Conservation (phyloP, 2,113 vertebrate species). For the Sander vitreus region DNA sequence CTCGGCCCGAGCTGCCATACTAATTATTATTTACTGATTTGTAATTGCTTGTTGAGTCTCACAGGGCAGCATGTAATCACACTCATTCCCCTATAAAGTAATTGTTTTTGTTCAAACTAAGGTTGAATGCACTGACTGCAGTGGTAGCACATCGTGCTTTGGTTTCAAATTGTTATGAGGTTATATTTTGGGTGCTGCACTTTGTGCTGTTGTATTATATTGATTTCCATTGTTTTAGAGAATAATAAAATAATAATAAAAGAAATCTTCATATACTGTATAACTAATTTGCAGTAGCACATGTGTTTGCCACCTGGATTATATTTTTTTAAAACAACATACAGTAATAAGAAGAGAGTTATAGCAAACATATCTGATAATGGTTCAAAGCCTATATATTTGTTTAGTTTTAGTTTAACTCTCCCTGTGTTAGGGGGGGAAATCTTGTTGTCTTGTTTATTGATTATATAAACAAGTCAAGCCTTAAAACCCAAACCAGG, state of each 20-base stretch:
- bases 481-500: neutral
- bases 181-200: neutral
- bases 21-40: slow-evolving; percentile 77
- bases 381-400: no score
- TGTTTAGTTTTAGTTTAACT: neutral
- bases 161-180: neutral
- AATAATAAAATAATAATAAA: no score
- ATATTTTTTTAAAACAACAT: neutral
- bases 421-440: neutral
- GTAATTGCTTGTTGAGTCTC: slow-evolving; percentile 74
- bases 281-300: neutral
- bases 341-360: neutral
- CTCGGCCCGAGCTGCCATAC: slow-evolving; percentile 33
- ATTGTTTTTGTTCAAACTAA: slow-evolving; percentile 63
- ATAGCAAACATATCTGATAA: neutral
- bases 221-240: slow-evolving; percentile 8
- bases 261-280: neutral
- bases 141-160: neutral
- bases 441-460: neutral
- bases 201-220: neutral
- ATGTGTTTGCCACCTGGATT: neutral
- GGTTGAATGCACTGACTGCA: slow-evolving; percentile 7
- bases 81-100: slow-evolving; percentile 53
- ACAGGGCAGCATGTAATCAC: slow-evolving; percentile 68
- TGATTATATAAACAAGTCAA: neutral